These are phyloP conservation scores for Potorous gilbertii DNA, from an alignment of 2,797 vertebrate species.

Conservation along the genomic window DNA sequence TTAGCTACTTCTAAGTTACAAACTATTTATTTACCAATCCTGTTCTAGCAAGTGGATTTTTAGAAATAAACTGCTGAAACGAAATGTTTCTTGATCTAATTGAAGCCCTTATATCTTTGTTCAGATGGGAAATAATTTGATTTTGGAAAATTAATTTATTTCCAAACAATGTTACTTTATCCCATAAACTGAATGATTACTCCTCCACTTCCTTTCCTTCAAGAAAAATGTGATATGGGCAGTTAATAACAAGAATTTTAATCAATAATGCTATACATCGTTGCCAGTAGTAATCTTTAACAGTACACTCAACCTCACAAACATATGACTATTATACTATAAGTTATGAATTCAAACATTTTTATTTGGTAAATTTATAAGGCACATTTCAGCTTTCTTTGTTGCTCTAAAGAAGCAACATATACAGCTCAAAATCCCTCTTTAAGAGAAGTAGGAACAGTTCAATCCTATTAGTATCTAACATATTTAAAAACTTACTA, in stretches of 20 bases:
- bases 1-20: neutral
- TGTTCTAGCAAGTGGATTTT: constrained; percentile 3
- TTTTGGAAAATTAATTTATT: neutral
- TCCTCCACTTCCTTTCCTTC: neutral
- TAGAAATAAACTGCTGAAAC: neutral
- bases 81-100: neutral
- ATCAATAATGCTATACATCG: neutral
- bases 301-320: neutral
- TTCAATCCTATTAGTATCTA: neutral
- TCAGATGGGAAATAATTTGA: neutral
- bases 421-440: neutral
- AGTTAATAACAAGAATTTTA: neutral
- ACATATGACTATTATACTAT: neutral
- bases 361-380: neutral
- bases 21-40: constrained; percentile 2
- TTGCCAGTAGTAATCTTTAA: neutral
- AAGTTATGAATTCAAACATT: neutral
- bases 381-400: neutral
- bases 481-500: neutral
- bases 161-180: neutral
- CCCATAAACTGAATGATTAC: neutral
- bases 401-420: neutral
- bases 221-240: neutral
- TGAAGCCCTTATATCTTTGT: neutral
- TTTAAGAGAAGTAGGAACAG: neutral